Evolutionary conservation across 2,113 vertebrate species (phyloP), one percentile per base, ranked within the genome.

Genomic region (Anhinga anhinga): DNA sequence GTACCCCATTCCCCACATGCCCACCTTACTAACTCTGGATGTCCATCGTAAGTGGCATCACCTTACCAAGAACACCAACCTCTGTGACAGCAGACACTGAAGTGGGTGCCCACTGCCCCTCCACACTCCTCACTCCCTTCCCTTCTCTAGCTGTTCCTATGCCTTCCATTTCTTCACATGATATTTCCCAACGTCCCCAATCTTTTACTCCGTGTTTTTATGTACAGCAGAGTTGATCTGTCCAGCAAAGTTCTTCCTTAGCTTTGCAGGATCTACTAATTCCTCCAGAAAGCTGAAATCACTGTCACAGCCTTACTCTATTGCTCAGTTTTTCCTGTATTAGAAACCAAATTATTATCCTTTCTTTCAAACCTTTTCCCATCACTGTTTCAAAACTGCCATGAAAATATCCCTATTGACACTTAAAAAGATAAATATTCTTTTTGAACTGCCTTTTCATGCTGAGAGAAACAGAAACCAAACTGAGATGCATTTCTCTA

Each of bases 171-270:
- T 74, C 82, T 92, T 86, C 36, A 44, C 56, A 71, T 66, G 47
- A 70, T 44, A 69, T 89, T 90, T 97, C 34, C 45, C 56, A 71
- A 83, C 52, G 93, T 93, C 69, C 52, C 66, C 62, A 62, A 52
- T 59, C 71, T 93, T 97, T 62, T 79, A 63, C 36, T 80, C 4
- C 59, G 50, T 21, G 10, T 5, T 80, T 96, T 89, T 59, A 88
- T 62, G 79, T 16, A 90, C 78, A 96, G 73, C 86, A 88, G 96
- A 97, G 96, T 97, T 97, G 93, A 96, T 95, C 93, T 96, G 91
- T 67, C 88, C 85, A 61, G 94, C 44, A 95, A 98, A 98, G 97
- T 98, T 98, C 95, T 92, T 92, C 82, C 55, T 82, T 84, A 76
- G 86, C 67, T 96, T 91, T 83, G 40, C 30, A 86, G 56, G 90